These are phyloP conservation scores for Whitmania pigra DNA, from an alignment of 1,140 invertebrate genomes.

Conservation along the genomic window DNA sequence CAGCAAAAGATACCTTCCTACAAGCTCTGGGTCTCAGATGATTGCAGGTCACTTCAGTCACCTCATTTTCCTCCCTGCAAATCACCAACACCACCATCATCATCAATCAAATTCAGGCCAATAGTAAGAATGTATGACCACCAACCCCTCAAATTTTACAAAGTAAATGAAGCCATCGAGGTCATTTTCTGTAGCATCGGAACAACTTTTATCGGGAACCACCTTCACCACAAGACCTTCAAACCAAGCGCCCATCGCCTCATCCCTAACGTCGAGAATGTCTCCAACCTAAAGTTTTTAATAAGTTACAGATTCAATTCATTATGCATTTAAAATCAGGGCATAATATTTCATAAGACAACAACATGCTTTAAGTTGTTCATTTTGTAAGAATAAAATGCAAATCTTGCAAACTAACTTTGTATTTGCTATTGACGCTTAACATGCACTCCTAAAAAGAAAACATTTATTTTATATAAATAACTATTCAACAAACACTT, in stretches of 20 bases:
- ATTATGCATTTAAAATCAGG: neutral
- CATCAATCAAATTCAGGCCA: constrained; percentile 4
- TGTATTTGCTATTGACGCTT: too few relatives aligned
- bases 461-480: too few relatives aligned
- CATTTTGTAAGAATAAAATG: too few relatives aligned
- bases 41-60: constrained; percentile 38
- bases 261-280: constrained; percentile 54
- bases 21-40: constrained; percentile 57
- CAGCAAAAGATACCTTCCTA: constrained; percentile 45
- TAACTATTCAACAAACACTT: neutral
- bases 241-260: constrained; percentile 44
- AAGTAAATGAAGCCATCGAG: neutral
- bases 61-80: constrained; percentile 26
- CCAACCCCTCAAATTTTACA: constrained; percentile 16
- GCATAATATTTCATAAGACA: too few relatives aligned
- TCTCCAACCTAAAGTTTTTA: constrained; percentile 49
- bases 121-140: neutral
- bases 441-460: too few relatives aligned
- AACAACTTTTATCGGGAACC: constrained; percentile 16
- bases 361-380: too few relatives aligned
- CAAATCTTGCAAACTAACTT: too few relatives aligned
- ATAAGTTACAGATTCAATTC: neutral
- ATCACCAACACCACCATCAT: constrained; percentile 36
- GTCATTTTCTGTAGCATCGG: constrained; percentile 13
- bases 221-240: constrained; percentile 44